Conservation (phyloP, 2,113 vertebrate genomes). For the Capra hircus region DNA sequence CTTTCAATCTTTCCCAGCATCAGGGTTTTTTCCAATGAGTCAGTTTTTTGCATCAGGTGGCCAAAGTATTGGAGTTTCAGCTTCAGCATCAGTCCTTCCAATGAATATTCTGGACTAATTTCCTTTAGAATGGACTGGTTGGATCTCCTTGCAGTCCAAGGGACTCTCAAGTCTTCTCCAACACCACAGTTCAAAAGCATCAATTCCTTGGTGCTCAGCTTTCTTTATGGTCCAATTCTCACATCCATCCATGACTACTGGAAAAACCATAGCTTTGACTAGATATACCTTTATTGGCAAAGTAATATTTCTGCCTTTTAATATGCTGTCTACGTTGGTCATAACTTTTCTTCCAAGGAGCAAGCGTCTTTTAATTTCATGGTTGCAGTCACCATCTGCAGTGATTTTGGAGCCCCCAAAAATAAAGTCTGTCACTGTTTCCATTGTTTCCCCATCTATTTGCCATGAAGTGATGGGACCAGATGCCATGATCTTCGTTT, state of each 20-base stretch:
- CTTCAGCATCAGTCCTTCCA: not conserved
- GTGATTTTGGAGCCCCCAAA: not conserved
- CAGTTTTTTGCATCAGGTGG: not conserved
- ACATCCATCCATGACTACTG: not conserved
- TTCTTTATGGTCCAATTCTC: not conserved
- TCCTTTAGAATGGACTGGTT: not conserved
- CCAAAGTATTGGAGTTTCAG: not conserved
- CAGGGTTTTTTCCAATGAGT: not conserved
- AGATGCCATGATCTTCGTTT: not conserved
- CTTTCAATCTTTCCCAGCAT: not conserved
- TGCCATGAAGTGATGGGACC: not conserved
- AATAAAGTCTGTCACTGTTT: not conserved
- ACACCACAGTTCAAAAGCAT: not conserved
- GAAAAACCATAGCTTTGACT: not conserved
- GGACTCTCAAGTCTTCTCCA: not conserved
- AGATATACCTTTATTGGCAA: not conserved
- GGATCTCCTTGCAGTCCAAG: not conserved
- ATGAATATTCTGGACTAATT: not conserved
- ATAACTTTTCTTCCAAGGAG: not conserved
- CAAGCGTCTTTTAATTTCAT: not conserved
- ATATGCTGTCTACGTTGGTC: not conserved
- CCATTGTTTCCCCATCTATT: not conserved
- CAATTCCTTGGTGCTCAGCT: not conserved
- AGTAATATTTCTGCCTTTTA: not conserved
- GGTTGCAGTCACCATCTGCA: not conserved